Percentiles rank a stretch among this genome's conserved stretches.
Conservation (phyloP, 2,888 invertebrate genomes). For the Candidula unifasciata region DNA sequence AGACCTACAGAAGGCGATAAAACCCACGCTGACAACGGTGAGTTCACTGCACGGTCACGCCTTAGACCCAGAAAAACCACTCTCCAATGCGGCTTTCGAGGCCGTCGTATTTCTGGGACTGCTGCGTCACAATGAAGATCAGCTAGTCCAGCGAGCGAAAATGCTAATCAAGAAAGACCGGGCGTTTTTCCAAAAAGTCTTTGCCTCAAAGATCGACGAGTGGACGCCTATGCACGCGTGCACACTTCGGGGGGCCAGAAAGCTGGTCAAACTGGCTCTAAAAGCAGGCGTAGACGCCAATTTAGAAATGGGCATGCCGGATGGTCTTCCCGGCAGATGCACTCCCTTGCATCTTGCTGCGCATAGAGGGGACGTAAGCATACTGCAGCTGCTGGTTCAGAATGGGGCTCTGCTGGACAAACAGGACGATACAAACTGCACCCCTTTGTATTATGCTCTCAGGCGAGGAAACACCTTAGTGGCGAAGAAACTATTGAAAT, state of each 20-base stretch:
- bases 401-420: slow-evolving; percentile 62
- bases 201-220: slow-evolving; percentile 65
- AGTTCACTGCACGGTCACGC: background rate
- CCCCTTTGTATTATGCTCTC: slow-evolving; percentile 67
- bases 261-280: slow-evolving; percentile 67
- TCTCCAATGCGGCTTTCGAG: slow-evolving; percentile 50
- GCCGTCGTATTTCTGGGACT: slow-evolving; percentile 65
- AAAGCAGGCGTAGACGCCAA: slow-evolving; percentile 65
- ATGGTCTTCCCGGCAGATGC: slow-evolving; percentile 67
- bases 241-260: slow-evolving; percentile 67
- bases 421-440: slow-evolving; percentile 58
- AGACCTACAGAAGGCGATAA: too few relatives aligned
- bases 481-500: slow-evolving; percentile 63
- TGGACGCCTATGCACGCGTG: slow-evolving; percentile 74
- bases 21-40: too few relatives aligned
- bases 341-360: slow-evolving; percentile 71
- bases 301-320: slow-evolving; percentile 66
- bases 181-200: slow-evolving; percentile 60
- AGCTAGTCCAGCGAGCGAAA: slow-evolving; percentile 62
- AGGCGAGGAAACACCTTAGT: slow-evolving; percentile 63
- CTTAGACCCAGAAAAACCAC: slow-evolving; percentile 10
- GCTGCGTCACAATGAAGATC: slow-evolving; percentile 65
- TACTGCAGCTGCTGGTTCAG: slow-evolving; percentile 65
- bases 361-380: slow-evolving; percentile 70
- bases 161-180: slow-evolving; percentile 61